These are phyloP conservation scores for Sebastes steindachneri DNA, from an alignment of 2,797 vertebrate genomes.

Conservation along the genomic window DNA sequence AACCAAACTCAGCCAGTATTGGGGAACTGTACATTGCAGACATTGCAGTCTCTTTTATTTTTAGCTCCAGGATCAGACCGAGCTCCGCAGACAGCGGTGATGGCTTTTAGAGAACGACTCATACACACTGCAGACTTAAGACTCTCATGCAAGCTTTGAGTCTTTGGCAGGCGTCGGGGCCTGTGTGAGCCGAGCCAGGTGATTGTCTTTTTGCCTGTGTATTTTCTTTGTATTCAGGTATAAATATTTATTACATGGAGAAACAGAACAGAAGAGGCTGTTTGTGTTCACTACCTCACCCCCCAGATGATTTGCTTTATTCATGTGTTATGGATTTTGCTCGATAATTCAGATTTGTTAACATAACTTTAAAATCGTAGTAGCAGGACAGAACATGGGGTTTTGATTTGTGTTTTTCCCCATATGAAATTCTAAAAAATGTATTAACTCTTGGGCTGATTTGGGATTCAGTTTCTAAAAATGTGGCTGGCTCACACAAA, in stretches of 20 bases:
- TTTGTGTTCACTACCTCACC: constrained; percentile 48
- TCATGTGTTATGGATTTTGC: constrained; percentile 49
- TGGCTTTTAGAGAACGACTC: constrained; percentile 45
- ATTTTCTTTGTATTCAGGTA: constrained; percentile 56
- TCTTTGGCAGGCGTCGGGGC: constrained; percentile 44
- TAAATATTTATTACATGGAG: constrained; percentile 67
- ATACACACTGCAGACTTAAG: constrained; percentile 24
- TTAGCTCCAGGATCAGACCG: constrained; percentile 64
- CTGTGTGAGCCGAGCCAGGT: constrained; percentile 49
- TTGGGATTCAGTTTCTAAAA: constrained; percentile 19
- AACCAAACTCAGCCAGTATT: constrained; percentile 48
- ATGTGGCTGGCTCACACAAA: constrained; percentile 8
- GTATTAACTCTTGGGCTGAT: neutral
- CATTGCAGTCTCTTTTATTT: constrained; percentile 65
- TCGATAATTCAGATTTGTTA: constrained; percentile 44
- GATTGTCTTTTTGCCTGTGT: constrained; percentile 63
- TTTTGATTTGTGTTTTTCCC: constrained; percentile 24
- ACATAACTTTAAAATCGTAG: constrained; percentile 44
- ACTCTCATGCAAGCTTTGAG: constrained; percentile 54
- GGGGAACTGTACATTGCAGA: constrained; percentile 32
- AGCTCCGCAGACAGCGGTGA: constrained; percentile 39
- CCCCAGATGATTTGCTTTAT: constrained; percentile 47
- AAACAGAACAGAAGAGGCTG: constrained; percentile 42
- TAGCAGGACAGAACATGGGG: neutral
- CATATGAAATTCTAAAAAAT: constrained; percentile 7